A percentile compares a stretch with the other conserved stretches of the same genome.
These are phyloP conservation scores for Antennarius maculatus DNA, from an alignment of 2,797 vertebrate genomes.

Conservation along the genomic window DNA sequence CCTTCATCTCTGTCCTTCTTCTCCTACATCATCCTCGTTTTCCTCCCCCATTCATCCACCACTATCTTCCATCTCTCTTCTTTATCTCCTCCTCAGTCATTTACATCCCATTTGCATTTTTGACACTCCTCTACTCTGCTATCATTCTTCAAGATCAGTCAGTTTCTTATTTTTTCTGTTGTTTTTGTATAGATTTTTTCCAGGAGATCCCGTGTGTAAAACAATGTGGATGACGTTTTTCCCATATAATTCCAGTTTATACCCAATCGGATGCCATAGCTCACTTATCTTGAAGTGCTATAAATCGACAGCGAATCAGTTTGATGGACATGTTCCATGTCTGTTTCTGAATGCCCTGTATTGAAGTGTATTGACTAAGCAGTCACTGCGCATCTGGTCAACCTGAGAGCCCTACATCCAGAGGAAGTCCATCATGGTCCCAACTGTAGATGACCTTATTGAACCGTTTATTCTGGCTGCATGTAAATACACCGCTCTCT, in stretches of 20 bases:
- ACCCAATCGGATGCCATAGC: slow-evolving; percentile 5
- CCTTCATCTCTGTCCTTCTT: slow-evolving; percentile 22
- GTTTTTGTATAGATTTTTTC: not conserved
- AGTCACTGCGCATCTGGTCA: not conserved
- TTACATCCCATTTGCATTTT: too few relatives aligned
- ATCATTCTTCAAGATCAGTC: too few relatives aligned
- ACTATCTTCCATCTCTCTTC: not conserved
- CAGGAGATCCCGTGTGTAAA: not conserved
- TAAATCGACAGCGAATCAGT: not conserved
- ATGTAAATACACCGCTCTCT: too few relatives aligned
- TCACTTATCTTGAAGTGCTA: slow-evolving; percentile 15
- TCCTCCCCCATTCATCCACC: slow-evolving; percentile 1
- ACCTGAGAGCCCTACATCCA: not conserved
- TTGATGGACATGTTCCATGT: not conserved
- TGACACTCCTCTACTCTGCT: too few relatives aligned
- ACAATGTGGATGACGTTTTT: slow-evolving; percentile 18
- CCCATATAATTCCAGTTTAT: slow-evolving; percentile 8
- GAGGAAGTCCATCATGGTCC: not conserved
- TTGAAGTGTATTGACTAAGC: not conserved
- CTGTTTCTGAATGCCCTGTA: not conserved
- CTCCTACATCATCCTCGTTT: slow-evolving; percentile 2
- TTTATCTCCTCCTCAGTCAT: not conserved
- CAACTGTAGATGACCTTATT: not conserved
- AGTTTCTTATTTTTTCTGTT: not conserved
- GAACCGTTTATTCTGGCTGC: slow-evolving; percentile 7